Percentiles rank a stretch among this genome's conserved stretches.
Evolutionary conservation across 2,888 invertebrate species (phyloP).

Genomic region (Drosophila anomalata): DNA sequence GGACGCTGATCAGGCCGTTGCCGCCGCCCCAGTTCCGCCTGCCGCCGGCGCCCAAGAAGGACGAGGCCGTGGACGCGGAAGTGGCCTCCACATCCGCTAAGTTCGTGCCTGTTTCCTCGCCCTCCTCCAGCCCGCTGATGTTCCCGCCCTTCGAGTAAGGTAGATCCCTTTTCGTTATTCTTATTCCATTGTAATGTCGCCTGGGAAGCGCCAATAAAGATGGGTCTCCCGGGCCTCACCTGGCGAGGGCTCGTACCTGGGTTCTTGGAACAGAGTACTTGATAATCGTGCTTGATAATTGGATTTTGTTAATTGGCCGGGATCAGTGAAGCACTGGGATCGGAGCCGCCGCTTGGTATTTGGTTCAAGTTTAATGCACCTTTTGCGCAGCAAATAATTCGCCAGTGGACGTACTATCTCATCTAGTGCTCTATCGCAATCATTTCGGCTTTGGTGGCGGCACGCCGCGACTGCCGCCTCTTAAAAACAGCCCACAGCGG

Average conservation of each 20-base stretch:
- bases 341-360: constrained; percentile 26
- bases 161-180: no score
- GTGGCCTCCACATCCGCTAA: not conserved
- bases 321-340: constrained; percentile 5
- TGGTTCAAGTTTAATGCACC: constrained; percentile 70
- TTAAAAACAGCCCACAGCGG: not conserved
- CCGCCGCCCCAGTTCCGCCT: not conserved
- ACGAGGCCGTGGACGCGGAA: not conserved
- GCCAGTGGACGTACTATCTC: constrained; percentile 26
- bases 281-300: constrained; percentile 2
- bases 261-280: constrained; percentile 13
- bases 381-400: constrained; percentile 62
- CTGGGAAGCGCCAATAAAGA: not conserved
- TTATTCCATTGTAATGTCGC: no score
- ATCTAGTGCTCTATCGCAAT: constrained; percentile 37
- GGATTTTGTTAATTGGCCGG: not conserved
- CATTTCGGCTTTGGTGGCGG: constrained; percentile 41
- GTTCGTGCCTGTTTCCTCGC: not conserved
- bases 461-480: constrained; percentile 53
- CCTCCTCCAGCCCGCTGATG: not conserved
- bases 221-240: not conserved
- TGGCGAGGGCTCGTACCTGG: not conserved
- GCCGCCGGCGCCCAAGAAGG: not conserved
- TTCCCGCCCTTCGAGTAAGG: not conserved
- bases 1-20: not conserved